Percentiles rank a stretch among this genome's conserved stretches.
phyloP scores from a whole-genome alignment of 2,113 vertebrate genomes.

The Eclectus roratus region DNA sequence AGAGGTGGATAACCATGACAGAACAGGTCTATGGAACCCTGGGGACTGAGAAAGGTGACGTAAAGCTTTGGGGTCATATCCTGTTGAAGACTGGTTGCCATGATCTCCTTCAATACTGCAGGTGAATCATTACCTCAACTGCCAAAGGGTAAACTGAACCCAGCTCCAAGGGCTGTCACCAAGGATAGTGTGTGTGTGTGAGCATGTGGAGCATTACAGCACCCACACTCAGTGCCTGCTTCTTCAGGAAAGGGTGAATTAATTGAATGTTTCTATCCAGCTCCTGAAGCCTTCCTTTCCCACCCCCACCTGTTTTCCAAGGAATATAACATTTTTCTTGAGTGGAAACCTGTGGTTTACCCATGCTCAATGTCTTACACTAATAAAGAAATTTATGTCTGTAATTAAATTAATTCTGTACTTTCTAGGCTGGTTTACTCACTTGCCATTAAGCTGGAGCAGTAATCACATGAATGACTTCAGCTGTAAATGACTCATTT shows the following conservation, averaged over 20 bases:
- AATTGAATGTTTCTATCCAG: background rate
- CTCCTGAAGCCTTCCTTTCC: background rate
- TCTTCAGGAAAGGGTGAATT: background rate
- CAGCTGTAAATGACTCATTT: background rate
- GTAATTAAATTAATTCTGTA: background rate
- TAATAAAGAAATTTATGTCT: background rate
- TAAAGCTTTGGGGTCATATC: rapidly evolving
- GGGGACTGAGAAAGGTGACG: background rate
- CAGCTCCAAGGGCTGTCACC: background rate
- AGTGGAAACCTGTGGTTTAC: background rate
- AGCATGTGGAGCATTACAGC: background rate
- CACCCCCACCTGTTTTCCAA: background rate
- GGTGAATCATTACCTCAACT: background rate
- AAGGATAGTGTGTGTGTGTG: background rate
- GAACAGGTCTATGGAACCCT: background rate
- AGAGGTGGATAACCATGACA: background rate
- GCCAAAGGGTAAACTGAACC: background rate
- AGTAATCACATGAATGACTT: background rate
- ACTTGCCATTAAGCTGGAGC: background rate
- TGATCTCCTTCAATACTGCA: background rate
- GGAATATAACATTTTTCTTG: background rate
- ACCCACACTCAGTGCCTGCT: background rate
- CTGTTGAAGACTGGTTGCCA: rapidly evolving
- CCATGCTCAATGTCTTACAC: background rate
- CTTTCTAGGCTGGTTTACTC: background rate